These are phyloP conservation scores for Aurelia aurita complex sp. Pacific DNA, from an alignment of 30 jellyfish, hydroid and myxozoan genomes.

Conservation along the genomic window DNA sequence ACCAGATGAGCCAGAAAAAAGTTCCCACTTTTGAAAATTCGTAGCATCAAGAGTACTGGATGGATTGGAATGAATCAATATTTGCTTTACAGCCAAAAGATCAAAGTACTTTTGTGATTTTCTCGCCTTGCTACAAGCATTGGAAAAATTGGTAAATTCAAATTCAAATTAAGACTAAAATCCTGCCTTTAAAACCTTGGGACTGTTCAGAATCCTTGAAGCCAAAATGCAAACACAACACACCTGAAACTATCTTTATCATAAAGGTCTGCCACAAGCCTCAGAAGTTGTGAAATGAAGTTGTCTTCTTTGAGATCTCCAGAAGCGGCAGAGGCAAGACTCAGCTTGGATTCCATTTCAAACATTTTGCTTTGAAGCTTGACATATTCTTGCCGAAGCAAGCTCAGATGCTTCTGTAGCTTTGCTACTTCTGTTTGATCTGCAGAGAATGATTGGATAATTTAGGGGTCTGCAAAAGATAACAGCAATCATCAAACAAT, in stretches of 20 bases:
- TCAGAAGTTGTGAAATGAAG: constrained; percentile 83
- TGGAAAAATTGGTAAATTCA: too few species aligned
- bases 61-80: too few species aligned
- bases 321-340: constrained; percentile 96
- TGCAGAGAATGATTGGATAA: too few species aligned
- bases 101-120: too few species aligned
- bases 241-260: constrained; percentile 90
- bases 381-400: constrained; percentile 98
- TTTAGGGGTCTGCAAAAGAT: neutral
- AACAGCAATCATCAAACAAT: neutral
- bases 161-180: too few species aligned
- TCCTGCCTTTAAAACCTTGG: too few species aligned
- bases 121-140: too few species aligned
- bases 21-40: too few species aligned
- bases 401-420: constrained; percentile 93
- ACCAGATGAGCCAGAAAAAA: too few species aligned
- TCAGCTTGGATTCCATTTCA: constrained; percentile 92
- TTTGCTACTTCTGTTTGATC: constrained; percentile 78
- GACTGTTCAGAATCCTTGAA: too few species aligned
- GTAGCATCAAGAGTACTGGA: too few species aligned
- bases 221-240: neutral
- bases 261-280: constrained; percentile 74
- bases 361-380: constrained; percentile 84
- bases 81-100: too few species aligned
- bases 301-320: constrained; percentile 90